These are phyloP conservation scores for Drosophila trichaetosa DNA, from an alignment of 2,888 invertebrate species.

Conservation along the genomic window DNA sequence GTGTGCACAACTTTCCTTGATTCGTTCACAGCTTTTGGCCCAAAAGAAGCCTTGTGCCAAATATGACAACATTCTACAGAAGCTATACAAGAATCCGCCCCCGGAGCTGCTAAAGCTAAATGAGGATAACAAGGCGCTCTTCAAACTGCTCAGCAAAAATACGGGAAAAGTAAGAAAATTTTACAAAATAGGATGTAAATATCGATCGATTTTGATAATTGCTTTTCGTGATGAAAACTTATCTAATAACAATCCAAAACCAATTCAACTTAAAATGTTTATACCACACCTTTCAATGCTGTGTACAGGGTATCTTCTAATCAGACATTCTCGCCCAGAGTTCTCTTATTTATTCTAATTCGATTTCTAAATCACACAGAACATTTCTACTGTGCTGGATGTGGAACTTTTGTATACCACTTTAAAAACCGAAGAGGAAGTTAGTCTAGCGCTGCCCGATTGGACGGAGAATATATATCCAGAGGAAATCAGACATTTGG, in stretches of 20 bases:
- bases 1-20: not conserved
- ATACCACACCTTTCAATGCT: not conserved
- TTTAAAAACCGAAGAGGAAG: slow-evolving; percentile 88
- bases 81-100: slow-evolving; percentile 86
- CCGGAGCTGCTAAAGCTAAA: slow-evolving; percentile 86
- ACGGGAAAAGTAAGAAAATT: slow-evolving; percentile 85
- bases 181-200: not conserved
- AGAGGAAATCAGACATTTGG: slow-evolving; percentile 88
- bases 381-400: slow-evolving; percentile 87
- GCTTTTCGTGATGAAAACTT: not conserved
- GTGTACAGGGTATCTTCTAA: not conserved
- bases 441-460: slow-evolving; percentile 89
- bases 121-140: slow-evolving; percentile 87
- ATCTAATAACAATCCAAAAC: not conserved
- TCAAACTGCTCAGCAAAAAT: slow-evolving; percentile 87
- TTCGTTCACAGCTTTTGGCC: slow-evolving; percentile 77
- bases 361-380: slow-evolving; percentile 66
- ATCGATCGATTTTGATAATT: not conserved
- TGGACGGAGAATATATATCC: slow-evolving; percentile 91
- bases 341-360: not conserved
- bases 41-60: slow-evolving; percentile 86
- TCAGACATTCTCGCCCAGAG: not conserved
- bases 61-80: slow-evolving; percentile 86
- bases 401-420: slow-evolving; percentile 91
- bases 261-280: not conserved